phyloP scores from a whole-genome alignment of 2,113 vertebrate species.

The Nipponia nippon region DNA sequence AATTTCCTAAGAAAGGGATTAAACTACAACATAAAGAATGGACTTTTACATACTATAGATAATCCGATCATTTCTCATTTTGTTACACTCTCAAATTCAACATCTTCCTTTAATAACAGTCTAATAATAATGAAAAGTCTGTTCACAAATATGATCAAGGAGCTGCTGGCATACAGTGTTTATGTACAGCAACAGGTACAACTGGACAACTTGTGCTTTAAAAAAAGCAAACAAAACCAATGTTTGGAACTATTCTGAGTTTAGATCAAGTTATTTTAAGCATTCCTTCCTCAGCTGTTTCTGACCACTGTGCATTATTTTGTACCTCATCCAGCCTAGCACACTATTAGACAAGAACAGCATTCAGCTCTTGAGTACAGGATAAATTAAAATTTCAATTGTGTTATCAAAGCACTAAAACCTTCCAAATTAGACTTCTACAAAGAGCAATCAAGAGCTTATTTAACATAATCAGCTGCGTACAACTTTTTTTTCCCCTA shows the following conservation, averaged over 20 bases:
- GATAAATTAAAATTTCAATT: constrained; percentile 28
- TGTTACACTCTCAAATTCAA: constrained; percentile 50
- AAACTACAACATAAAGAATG: constrained; percentile 49
- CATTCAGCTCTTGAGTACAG: constrained; percentile 62
- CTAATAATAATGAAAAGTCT: constrained; percentile 57
- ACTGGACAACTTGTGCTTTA: constrained; percentile 62
- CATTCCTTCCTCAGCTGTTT: constrained; percentile 62
- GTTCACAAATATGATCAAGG: constrained; percentile 62
- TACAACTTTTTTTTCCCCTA: neutral
- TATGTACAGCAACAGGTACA: constrained; percentile 65
- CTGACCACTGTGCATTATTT: constrained; percentile 42
- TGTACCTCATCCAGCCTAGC: constrained; percentile 62
- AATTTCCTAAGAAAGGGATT: constrained; percentile 60
- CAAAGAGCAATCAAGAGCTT: constrained; percentile 41
- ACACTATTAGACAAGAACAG: constrained; percentile 57
- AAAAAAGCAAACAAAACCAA: constrained; percentile 55
- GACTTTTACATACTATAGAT: constrained; percentile 21
- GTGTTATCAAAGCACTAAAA: constrained; percentile 52
- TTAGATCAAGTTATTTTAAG: constrained; percentile 56
- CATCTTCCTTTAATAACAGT: constrained; percentile 48
- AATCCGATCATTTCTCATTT: constrained; percentile 17
- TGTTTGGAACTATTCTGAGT: constrained; percentile 39
- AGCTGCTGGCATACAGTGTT: constrained; percentile 61
- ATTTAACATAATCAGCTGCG: constrained; percentile 29
- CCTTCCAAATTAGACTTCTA: constrained; percentile 47